Evolutionary conservation across 2,888 invertebrate species (phyloP).

Genomic region (Drosophila phalerata): DNA sequence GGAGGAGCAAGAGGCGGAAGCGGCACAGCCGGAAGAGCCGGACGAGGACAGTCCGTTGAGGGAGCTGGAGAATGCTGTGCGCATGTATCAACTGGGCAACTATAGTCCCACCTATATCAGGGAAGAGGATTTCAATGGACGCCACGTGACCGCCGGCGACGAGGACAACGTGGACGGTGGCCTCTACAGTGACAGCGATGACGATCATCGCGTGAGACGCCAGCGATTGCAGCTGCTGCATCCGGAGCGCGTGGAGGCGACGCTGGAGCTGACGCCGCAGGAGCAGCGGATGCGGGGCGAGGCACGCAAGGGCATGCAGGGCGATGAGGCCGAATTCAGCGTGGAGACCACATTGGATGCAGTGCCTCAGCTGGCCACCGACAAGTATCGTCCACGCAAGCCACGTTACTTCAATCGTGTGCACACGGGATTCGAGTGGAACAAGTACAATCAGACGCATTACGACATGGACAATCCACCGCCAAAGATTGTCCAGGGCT

Average conservation of each 20-base stretch:
- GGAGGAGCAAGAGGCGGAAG: not conserved
- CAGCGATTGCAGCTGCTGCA: constrained; percentile 56
- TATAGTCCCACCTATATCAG: constrained; percentile 93
- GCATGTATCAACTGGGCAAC: constrained; percentile 91
- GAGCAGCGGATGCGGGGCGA: constrained; percentile 91
- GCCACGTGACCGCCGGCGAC: constrained; percentile 40
- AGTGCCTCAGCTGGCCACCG: constrained; percentile 94
- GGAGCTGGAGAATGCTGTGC: constrained; percentile 50
- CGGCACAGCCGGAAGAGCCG: constrained; percentile 47
- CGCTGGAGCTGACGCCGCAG: constrained; percentile 62
- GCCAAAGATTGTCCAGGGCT: constrained; percentile 99
- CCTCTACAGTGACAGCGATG: constrained; percentile 63
- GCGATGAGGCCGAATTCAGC: constrained; percentile 96
- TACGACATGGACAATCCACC: constrained; percentile 99
- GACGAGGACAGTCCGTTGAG: constrained; percentile 43
- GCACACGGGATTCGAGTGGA: constrained; percentile 99
- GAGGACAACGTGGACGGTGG: constrained; percentile 64
- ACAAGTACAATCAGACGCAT: constrained; percentile 99
- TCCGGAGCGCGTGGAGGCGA: constrained; percentile 78
- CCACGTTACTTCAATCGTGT: constrained; percentile 99
- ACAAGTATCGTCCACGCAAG: constrained; percentile 98
- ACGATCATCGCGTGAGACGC: constrained; percentile 56
- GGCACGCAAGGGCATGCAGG: constrained; percentile 93
- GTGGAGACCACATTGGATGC: constrained; percentile 94
- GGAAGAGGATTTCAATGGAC: constrained; percentile 66